phyloP scores from a whole-genome alignment of 2,888 invertebrate species.

The Pseudococcus jackbeardsleyi region DNA sequence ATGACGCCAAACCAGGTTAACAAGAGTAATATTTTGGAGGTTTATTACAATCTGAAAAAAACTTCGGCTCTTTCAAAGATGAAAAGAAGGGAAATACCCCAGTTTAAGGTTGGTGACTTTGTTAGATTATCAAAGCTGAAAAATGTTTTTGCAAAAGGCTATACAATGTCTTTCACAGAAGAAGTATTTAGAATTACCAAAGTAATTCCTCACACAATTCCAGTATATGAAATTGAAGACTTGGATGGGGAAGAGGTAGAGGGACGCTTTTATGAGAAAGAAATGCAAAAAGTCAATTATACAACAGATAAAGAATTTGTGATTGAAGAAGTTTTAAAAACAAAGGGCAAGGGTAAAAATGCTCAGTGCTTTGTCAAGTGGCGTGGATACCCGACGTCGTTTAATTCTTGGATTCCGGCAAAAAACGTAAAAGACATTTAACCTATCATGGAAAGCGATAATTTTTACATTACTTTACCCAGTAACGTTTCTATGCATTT shows the following conservation, averaged over 20 bases:
- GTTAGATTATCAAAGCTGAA: conserved; percentile 66
- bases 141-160: conserved; percentile 67
- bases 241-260: conserved; percentile 67
- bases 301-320: conserved; percentile 66
- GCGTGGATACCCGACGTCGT: conserved; percentile 67
- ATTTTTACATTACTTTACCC: background rate
- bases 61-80: background rate
- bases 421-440: background rate
- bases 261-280: conserved; percentile 60
- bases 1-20: conserved; percentile 66
- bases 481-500: background rate
- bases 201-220: conserved; percentile 63
- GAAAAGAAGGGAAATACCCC: background rate
- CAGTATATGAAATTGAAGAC: conserved; percentile 68
- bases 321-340: conserved; percentile 67
- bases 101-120: background rate
- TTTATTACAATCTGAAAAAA: background rate
- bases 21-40: conserved; percentile 27
- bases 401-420: conserved; percentile 67
- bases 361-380: conserved; percentile 67
- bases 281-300: background rate
- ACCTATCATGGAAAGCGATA: background rate
- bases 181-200: conserved; percentile 68
- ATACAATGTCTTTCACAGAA: conserved; percentile 67
- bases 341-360: conserved; percentile 66